phyloP scores from a whole-genome alignment of 2,797 vertebrate species.

The Siniperca obscura region DNA sequence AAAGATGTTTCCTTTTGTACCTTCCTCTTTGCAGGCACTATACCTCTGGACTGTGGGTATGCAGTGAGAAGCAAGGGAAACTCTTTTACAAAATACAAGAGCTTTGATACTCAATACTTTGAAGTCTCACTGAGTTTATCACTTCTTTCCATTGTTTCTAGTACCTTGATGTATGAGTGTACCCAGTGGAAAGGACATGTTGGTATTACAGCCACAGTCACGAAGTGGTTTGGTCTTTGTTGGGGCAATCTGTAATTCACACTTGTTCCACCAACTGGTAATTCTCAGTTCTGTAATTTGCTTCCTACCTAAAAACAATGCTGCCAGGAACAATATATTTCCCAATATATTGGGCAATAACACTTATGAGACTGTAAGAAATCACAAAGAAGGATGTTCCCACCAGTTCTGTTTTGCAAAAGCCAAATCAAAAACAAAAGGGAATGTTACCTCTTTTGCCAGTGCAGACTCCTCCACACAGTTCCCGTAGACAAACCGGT shows the following conservation, averaged over 20 bases:
- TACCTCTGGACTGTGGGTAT: no score
- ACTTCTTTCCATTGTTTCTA: slow-evolving; percentile 50
- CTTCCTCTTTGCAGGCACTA: slow-evolving; percentile 38
- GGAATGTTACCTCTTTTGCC: slow-evolving; percentile 86
- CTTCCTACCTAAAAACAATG: slow-evolving; percentile 45
- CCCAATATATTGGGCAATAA: slow-evolving; percentile 39
- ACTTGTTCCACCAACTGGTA: slow-evolving; percentile 10
- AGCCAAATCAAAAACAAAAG: slow-evolving; percentile 1
- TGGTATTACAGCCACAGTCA: neutral
- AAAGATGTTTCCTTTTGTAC: slow-evolving; percentile 30
- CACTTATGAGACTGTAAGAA: neutral
- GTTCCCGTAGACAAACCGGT: slow-evolving; percentile 87
- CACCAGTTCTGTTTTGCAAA: neutral
- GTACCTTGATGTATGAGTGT: slow-evolving; percentile 1
- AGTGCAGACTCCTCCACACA: slow-evolving; percentile 82
- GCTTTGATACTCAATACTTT: slow-evolving; percentile 13
- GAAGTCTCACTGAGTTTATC: neutral
- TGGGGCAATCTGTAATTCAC: slow-evolving; percentile 2
- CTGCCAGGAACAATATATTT: slow-evolving; percentile 48
- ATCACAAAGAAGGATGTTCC: slow-evolving; percentile 22
- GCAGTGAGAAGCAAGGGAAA: neutral
- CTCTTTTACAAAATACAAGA: neutral
- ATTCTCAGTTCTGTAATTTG: slow-evolving; percentile 44
- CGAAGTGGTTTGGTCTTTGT: slow-evolving; percentile 14
- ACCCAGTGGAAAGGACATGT: slow-evolving; percentile 12